Percentiles rank a stretch among this genome's conserved stretches.
These are phyloP conservation scores for Adoxophyes honmai DNA, from an alignment of 1,140 invertebrate genomes.

Conservation along the genomic window DNA sequence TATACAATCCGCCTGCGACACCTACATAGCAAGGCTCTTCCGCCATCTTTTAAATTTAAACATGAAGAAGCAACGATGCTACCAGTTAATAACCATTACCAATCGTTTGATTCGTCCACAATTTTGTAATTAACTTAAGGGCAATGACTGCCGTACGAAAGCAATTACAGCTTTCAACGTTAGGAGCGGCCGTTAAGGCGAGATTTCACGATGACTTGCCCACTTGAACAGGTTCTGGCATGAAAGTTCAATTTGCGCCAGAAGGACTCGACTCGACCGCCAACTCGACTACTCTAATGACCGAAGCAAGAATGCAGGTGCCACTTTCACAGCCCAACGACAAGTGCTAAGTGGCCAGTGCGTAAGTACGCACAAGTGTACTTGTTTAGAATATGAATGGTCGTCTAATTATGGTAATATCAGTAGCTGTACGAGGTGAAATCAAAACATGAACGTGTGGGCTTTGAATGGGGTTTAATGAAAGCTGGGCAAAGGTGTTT, in stretches of 20 bases:
- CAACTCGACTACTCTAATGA: slow-evolving; percentile 39
- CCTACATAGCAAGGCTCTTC: no score
- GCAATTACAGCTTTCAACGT: slow-evolving; percentile 12
- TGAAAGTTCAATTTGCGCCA: slow-evolving; percentile 41
- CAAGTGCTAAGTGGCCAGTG: slow-evolving; percentile 15
- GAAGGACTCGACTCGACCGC: slow-evolving; percentile 6
- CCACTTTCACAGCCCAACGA: slow-evolving; percentile 46
- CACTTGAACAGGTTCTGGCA: slow-evolving; percentile 48
- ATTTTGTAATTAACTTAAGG: background rate
- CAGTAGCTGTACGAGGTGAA: background rate
- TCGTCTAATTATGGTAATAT: slow-evolving; percentile 14
- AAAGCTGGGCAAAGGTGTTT: background rate
- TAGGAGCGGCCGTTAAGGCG: slow-evolving; percentile 45
- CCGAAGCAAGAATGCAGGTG: slow-evolving; percentile 41
- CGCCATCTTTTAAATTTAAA: no score
- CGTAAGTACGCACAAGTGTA: slow-evolving; percentile 18
- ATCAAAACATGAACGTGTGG: slow-evolving; percentile 5
- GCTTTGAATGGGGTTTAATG: slow-evolving; percentile 1
- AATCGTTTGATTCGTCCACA: no score
- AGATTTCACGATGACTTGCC: slow-evolving; percentile 58
- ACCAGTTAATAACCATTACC: no score
- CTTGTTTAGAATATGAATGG: slow-evolving; percentile 17
- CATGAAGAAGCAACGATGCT: no score
- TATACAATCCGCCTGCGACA: no score
- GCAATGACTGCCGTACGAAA: background rate